Percentiles rank a stretch among this genome's conserved stretches.
Evolutionary conservation across 2,888 invertebrate species (phyloP).

Genomic region (Hydrotaea diabolus): DNA sequence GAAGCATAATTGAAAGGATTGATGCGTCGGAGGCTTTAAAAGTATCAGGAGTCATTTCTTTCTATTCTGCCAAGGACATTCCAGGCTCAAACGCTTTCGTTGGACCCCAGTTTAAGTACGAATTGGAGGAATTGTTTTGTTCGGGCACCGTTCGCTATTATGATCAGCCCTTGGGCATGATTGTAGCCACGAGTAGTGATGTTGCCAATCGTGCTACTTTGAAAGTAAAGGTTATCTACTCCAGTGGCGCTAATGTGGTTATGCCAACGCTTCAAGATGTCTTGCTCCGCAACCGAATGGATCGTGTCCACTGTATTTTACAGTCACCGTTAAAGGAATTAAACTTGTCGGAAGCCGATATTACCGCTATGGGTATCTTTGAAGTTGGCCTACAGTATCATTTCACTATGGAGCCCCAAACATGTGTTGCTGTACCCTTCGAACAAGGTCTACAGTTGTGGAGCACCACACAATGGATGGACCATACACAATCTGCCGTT

Average conservation of each 20-base stretch:
- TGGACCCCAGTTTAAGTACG: constrained; percentile 77
- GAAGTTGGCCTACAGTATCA: constrained; percentile 85
- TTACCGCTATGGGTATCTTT: constrained; percentile 81
- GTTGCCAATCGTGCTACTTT: constrained; percentile 83
- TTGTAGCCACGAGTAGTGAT: constrained; percentile 85
- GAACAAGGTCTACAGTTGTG: constrained; percentile 87
- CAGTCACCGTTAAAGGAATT: constrained; percentile 57
- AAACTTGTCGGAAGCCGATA: constrained; percentile 53
- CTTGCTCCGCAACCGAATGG: constrained; percentile 40
- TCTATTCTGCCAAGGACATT: constrained; percentile 85
- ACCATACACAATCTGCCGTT: constrained; percentile 83
- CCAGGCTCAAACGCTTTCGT: constrained; percentile 84
- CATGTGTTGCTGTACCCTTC: constrained; percentile 84
- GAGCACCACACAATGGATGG: constrained; percentile 84
- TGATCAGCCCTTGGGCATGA: constrained; percentile 87
- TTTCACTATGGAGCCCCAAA: constrained; percentile 87
- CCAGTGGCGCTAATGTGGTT: constrained; percentile 59
- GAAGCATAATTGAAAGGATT: constrained; percentile 83
- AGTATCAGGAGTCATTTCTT: constrained; percentile 84
- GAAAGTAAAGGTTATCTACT: constrained; percentile 82
- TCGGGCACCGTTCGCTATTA: constrained; percentile 81
- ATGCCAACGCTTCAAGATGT: constrained; percentile 68
- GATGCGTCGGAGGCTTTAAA: constrained; percentile 84
- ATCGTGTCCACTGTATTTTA: constrained; percentile 62
- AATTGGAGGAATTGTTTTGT: constrained; percentile 79